These are phyloP conservation scores for Castor canadensis DNA, from an alignment of 2,113 vertebrate genomes.

Conservation along the genomic window DNA sequence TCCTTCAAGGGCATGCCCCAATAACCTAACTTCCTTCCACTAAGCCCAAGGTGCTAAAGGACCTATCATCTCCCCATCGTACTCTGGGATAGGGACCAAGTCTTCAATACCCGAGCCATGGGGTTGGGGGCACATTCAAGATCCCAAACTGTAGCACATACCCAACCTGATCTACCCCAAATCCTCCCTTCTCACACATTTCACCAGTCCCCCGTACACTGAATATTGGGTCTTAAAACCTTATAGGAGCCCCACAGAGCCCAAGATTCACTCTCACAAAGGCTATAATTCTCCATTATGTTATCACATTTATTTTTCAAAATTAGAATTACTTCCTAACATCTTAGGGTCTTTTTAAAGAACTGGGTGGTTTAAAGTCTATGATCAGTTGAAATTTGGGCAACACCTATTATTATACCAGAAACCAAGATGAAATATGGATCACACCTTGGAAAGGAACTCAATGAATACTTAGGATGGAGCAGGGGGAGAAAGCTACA, in stretches of 20 bases:
- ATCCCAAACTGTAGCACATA: neutral
- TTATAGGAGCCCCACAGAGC: neutral
- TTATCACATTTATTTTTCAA: neutral
- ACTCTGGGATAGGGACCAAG: too few relatives aligned
- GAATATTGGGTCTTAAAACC: neutral
- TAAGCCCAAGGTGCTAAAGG: neutral
- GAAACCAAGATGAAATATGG: neutral
- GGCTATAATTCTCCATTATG: neutral
- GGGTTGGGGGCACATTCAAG: neutral
- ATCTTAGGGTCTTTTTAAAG: neutral
- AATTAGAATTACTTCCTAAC: neutral
- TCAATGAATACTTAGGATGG: neutral
- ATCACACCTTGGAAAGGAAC: neutral
- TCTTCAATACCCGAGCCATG: too few relatives aligned
- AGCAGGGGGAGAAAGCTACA: neutral
- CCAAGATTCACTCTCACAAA: neutral
- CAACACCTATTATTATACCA: neutral
- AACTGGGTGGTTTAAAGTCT: neutral
- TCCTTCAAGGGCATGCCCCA: neutral
- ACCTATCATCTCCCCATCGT: neutral
- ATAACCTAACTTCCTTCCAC: neutral
- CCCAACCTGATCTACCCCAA: neutral
- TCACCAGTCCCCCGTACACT: neutral
- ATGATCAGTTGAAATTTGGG: neutral
- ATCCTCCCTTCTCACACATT: neutral